Base-by-base conservation (phyloP, 2,113 vertebrate genomes). In the Sinocyclocheilus grahami region DNA sequence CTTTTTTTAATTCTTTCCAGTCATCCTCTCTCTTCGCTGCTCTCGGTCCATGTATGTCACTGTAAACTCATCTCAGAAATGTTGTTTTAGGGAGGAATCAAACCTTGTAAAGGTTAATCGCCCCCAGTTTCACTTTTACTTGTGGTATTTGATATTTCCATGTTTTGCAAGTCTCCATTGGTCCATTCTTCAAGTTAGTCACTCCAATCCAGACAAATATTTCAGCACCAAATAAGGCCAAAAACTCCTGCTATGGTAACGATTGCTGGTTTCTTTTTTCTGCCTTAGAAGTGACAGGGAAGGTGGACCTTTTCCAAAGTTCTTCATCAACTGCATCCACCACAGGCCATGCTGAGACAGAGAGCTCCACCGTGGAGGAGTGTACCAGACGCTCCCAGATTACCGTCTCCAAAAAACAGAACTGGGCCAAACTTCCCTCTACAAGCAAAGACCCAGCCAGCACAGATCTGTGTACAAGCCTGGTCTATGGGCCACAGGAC, bases 381-480 rank as follows among this genome's bases (percentile, higher is more conserved):
- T 22, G 67, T 0, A 9, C 53, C 81, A 37, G 76, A 20, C 84
- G 90, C 1, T 87, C 91, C 14, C 71, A 90, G 55, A 91, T 95
- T 77, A 86, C 93, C 0, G 86, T 92, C 0, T 87, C 95, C 71
- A 94, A 92, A 88, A 95, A 93, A 71, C 95, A 95, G 88, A 93
- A 91, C 78, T 94, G 95, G 95, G 91, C 92, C 0, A 89, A 89
- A 30, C 93, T 93, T 60, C 90, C 92, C 0, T 89, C 92, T 5
- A 16, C 24, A 0, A 76, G 67, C 51, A 87, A 89, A 1, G 92
- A 92, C 18, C 83, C 77, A 1, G 84, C 83, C 78, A 14, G 84
- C 18, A 53, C 63, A 33, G 42, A 67, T 46, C 30, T 22, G 20
- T 5, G 14, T 42, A 7, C 51, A 30, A 58, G 87, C 53, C 33